Evolutionary conservation across 2,113 vertebrate species (phyloP).

Genomic region (Nothocercus julius): DNA sequence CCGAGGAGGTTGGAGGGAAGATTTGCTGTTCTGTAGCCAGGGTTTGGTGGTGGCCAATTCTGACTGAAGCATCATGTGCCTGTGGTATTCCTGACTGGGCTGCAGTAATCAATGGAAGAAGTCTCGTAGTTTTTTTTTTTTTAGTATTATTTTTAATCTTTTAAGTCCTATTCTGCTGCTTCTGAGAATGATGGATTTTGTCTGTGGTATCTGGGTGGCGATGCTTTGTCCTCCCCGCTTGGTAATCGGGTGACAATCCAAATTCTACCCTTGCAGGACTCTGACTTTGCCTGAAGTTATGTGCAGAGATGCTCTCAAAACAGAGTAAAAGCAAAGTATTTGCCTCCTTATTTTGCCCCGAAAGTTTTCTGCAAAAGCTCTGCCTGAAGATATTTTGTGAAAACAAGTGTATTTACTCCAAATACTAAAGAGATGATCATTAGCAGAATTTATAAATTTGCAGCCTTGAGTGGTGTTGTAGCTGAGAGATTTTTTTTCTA

Average conservation of each 20-base stretch:
- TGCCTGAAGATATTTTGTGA: background rate
- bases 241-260: background rate
- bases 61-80: accelerated
- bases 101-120: background rate
- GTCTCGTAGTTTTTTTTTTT: background rate
- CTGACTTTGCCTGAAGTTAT: background rate
- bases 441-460: accelerated
- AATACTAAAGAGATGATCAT: accelerated
- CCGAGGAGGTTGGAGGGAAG: accelerated
- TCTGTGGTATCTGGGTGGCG: background rate
- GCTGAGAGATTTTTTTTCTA: background rate
- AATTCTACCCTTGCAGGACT: accelerated
- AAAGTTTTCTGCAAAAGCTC: background rate
- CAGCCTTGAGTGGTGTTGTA: accelerated
- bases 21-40: background rate
- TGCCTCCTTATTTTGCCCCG: accelerated
- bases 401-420: background rate
- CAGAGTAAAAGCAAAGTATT: accelerated
- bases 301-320: background rate
- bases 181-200: background rate
- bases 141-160: too few species aligned
- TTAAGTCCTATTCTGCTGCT: background rate
- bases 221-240: background rate
- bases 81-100: background rate
- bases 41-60: background rate